A percentile compares a stretch with the other conserved stretches of the same genome.
These are phyloP conservation scores for Malthinus flaveolus DNA, from an alignment of 2,888 invertebrate genomes.

Conservation along the genomic window DNA sequence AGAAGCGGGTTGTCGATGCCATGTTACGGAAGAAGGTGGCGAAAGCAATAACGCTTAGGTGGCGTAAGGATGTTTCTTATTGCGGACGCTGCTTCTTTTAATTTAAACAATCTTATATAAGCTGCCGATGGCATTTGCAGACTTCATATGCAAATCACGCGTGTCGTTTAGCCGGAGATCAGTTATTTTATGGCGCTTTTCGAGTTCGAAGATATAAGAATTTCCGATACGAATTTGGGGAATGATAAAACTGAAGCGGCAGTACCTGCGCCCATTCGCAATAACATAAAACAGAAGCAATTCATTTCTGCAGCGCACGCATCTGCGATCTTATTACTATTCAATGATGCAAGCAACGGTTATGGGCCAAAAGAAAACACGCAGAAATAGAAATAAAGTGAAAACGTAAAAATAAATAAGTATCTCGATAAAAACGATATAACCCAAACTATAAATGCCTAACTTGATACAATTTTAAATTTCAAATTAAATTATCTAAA, in stretches of 20 bases:
- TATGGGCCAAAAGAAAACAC: slow-evolving; percentile 41
- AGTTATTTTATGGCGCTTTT: slow-evolving; percentile 50
- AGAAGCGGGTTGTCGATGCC: slow-evolving; percentile 42
- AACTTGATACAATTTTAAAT: slow-evolving; percentile 5
- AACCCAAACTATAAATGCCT: slow-evolving; percentile 9
- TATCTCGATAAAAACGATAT: slow-evolving; percentile 20
- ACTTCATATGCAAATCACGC: slow-evolving; percentile 54
- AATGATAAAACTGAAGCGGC: slow-evolving; percentile 38
- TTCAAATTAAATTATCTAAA: slow-evolving; percentile 6
- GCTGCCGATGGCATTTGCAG: slow-evolving; percentile 23
- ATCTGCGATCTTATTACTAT: slow-evolving; percentile 55
- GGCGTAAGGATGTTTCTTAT: slow-evolving; percentile 28
- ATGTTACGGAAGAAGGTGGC: slow-evolving; percentile 39
- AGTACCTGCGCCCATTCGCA: slow-evolving; percentile 43
- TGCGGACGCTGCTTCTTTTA: slow-evolving; percentile 44
- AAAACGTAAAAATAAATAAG: slow-evolving; percentile 27
- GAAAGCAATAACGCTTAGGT: slow-evolving; percentile 41
- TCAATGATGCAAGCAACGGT: slow-evolving; percentile 55
- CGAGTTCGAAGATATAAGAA: slow-evolving; percentile 43
- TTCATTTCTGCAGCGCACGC: slow-evolving; percentile 52
- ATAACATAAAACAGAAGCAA: slow-evolving; percentile 52
- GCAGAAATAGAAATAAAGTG: slow-evolving; percentile 30
- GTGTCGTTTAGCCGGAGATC: slow-evolving; percentile 51
- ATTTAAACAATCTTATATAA: slow-evolving; percentile 47
- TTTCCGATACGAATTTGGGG: slow-evolving; percentile 33